Conservation (phyloP, 2,113 vertebrate species). For the Butastur rufipennis region DNA sequence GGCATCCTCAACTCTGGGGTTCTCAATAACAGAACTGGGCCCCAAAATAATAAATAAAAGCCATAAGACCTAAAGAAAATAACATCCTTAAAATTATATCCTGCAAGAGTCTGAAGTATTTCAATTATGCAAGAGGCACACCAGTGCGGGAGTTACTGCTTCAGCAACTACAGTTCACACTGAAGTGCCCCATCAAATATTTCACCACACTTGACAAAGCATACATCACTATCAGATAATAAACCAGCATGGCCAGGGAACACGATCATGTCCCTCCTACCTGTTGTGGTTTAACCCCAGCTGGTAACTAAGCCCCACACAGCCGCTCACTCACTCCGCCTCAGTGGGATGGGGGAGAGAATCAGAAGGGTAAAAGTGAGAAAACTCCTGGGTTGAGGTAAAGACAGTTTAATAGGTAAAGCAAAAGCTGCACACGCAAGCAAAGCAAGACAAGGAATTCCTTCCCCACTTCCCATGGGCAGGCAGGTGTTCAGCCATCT, state of each 20-base stretch:
- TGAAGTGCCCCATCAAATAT: not conserved
- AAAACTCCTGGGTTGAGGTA: too few species aligned
- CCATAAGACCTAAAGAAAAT: not conserved
- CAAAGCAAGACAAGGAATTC: too few species aligned
- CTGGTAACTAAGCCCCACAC: too few species aligned
- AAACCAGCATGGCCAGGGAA: not conserved
- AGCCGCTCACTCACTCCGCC: too few species aligned
- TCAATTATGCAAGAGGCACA: not conserved
- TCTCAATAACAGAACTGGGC: not conserved
- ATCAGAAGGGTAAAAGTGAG: too few species aligned
- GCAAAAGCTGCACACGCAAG: too few species aligned
- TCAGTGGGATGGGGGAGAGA: too few species aligned
- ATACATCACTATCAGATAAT: not conserved
- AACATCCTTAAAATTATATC: not conserved
- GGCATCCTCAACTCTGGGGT: accelerated
- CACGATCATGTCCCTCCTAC: not conserved
- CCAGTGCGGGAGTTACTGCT: not conserved
- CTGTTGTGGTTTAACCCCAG: too few species aligned
- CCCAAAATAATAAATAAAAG: not conserved
- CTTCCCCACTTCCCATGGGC: too few species aligned
- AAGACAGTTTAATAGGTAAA: too few species aligned
- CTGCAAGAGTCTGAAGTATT: not conserved
- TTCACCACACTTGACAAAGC: not conserved
- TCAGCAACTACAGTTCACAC: not conserved
- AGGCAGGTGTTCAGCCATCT: too few species aligned